Conservation (phyloP, 2,797 vertebrate species). For the Cossypha niveicapilla region DNA sequence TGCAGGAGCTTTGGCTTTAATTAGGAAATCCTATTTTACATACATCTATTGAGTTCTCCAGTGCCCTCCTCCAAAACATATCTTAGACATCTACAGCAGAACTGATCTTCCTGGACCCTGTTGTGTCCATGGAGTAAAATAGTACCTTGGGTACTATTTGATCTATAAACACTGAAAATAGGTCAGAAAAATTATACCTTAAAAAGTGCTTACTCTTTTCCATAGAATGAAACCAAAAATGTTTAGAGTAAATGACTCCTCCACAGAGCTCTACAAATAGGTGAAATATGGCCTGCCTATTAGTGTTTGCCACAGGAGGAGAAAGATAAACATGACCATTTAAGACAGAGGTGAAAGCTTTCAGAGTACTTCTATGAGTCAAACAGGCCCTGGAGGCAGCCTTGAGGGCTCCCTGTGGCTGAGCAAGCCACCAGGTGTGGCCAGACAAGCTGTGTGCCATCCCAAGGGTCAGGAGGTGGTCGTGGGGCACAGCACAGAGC, state of each 20-base stretch:
- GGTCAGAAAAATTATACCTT: neutral
- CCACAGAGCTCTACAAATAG: neutral
- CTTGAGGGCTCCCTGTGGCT: neutral
- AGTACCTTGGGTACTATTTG: neutral
- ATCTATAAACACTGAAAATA: neutral
- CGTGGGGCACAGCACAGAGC: rapidly evolving
- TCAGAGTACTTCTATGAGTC: neutral
- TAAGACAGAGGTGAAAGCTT: neutral
- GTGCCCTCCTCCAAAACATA: neutral
- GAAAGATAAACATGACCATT: neutral
- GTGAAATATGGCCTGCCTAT: neutral
- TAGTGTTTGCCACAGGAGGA: neutral
- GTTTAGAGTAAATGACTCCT: neutral
- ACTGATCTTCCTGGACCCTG: neutral
- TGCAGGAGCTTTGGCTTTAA: neutral
- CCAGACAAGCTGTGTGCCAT: neutral
- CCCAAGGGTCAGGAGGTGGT: rapidly evolving
- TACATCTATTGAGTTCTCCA: neutral
- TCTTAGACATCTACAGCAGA: neutral
- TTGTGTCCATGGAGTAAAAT: neutral
- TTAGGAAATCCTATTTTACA: neutral
- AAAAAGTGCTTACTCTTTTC: neutral
- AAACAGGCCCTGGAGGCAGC: neutral
- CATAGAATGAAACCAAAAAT: neutral
- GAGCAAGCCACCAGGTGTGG: neutral